Evolutionary conservation across 2,888 invertebrate genomes (phyloP).

Genomic region (Heliconius erato): DNA sequence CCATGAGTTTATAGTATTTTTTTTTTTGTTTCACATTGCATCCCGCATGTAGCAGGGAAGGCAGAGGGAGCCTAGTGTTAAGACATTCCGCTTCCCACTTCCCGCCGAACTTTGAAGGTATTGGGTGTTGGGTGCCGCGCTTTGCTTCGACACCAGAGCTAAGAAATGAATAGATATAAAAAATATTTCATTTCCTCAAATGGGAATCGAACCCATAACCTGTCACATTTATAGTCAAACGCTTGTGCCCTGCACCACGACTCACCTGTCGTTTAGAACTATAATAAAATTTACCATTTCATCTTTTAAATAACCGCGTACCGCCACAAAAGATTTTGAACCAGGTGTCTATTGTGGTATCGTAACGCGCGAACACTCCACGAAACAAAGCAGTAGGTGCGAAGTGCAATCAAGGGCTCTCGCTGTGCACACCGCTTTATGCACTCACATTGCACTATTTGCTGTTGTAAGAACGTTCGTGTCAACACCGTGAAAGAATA

Average conservation of each 20-base stretch:
- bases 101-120: no score
- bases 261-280: neutral
- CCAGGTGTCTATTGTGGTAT: conserved; percentile 28
- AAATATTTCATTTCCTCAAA: no score
- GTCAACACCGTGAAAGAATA: conserved; percentile 40
- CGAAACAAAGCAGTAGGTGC: conserved; percentile 40
- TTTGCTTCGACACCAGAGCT: no score
- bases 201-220: no score
- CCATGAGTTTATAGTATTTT: neutral
- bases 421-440: conserved; percentile 32
- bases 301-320: conserved; percentile 16
- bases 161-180: no score
- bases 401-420: conserved; percentile 43
- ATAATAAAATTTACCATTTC: neutral
- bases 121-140: no score
- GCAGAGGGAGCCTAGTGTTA: no score
- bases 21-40: no score
- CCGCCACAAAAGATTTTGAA: neutral
- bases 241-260: neutral
- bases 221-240: no score
- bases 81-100: no score
- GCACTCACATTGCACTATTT: conserved; percentile 32
- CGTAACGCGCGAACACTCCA: conserved; percentile 30
- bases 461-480: conserved; percentile 37
- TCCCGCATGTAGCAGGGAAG: no score